A percentile compares a stretch with the other conserved stretches of the same genome.
Evolutionary conservation across 1,140 invertebrate species (phyloP).

Genomic region (Drosophila lini): DNA sequence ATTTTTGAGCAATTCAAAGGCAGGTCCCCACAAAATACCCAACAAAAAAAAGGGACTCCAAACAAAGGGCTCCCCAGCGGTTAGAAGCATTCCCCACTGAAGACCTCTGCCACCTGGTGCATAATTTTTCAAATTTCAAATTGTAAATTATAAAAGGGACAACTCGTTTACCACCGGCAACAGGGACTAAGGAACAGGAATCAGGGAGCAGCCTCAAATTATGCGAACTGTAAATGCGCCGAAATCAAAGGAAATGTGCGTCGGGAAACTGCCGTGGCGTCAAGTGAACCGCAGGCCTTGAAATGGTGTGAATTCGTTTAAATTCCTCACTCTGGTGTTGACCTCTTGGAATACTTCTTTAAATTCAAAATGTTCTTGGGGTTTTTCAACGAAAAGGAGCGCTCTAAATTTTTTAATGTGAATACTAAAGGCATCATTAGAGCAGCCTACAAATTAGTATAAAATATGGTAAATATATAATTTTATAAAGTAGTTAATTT

Average conservation of each 20-base stretch:
- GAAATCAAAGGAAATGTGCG: conserved; percentile 45
- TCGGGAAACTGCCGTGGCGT: not conserved
- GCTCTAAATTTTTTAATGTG: not conserved
- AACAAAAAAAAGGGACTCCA: conserved; percentile 4
- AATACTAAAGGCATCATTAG: not conserved
- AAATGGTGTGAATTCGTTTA: conserved; percentile 20
- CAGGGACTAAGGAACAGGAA: not conserved
- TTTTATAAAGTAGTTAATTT: too few relatives aligned
- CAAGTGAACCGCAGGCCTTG: conserved; percentile 22
- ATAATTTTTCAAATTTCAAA: conserved; percentile 52
- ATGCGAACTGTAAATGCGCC: conserved; percentile 52
- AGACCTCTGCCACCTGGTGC: conserved; percentile 18
- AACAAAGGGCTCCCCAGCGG: conserved; percentile 27
- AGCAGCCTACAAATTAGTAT: not conserved
- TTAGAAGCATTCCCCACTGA: conserved; percentile 2
- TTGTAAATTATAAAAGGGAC: conserved; percentile 56
- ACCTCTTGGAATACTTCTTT: conserved; percentile 87
- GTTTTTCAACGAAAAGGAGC: not conserved
- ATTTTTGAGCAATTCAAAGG: conserved; percentile 38
- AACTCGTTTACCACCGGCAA: conserved; percentile 28
- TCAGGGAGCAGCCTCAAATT: conserved; percentile 31
- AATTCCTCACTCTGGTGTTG: conserved; percentile 81
- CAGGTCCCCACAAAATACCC: conserved; percentile 1
- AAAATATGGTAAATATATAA: not conserved
- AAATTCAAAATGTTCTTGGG: conserved; percentile 85